Evolutionary conservation across 2,797 vertebrate species (phyloP).

Genomic region (Microhierax caerulescens): DNA sequence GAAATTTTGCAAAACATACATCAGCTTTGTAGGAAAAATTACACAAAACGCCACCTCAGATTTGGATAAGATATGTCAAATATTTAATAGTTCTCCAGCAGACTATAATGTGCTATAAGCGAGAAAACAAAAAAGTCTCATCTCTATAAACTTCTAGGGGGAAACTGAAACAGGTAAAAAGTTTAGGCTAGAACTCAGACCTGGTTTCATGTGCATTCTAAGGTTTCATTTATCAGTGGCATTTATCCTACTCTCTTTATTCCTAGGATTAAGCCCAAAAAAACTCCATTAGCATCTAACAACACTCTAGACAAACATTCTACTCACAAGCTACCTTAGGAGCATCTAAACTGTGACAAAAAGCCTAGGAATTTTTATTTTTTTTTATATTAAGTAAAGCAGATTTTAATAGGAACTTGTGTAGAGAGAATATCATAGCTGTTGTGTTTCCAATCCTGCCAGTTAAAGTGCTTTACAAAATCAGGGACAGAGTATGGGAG

Average conservation of each 20-base stretch:
- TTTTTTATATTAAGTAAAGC: not conserved
- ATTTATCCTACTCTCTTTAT: not conserved
- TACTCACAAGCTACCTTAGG: not conserved
- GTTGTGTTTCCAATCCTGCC: not conserved
- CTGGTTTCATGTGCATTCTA: not conserved
- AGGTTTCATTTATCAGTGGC: not conserved
- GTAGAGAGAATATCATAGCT: not conserved
- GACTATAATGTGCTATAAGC: rapidly evolving
- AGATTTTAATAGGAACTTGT: not conserved
- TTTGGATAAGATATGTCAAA: not conserved
- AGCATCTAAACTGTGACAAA: not conserved
- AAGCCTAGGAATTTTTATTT: not conserved
- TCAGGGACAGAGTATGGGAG: not conserved
- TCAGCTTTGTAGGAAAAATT: not conserved
- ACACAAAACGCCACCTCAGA: not conserved
- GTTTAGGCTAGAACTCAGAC: not conserved
- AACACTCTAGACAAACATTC: not conserved
- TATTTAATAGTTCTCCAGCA: not conserved
- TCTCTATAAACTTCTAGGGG: not conserved
- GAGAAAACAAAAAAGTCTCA: not conserved
- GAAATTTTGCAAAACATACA: not conserved
- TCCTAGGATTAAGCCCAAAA: not conserved
- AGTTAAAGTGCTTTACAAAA: not conserved
- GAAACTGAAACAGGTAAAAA: not conserved
- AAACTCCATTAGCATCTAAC: not conserved